Evolutionary conservation across 2,113 vertebrate genomes (phyloP), one percentile per base, ranked within the genome.

Genomic region (Pedionomus torquatus): DNA sequence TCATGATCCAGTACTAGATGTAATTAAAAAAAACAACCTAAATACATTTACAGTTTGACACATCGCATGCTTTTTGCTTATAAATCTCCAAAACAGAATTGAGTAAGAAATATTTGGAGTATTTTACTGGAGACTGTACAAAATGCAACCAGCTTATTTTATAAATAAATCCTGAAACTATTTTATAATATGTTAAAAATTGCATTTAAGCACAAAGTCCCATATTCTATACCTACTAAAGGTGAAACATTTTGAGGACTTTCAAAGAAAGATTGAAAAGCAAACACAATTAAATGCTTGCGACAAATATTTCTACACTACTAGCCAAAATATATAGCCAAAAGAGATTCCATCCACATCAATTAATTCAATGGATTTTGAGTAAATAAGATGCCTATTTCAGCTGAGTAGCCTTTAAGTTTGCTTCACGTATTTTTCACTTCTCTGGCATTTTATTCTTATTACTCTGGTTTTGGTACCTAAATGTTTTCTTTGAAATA

Each of bases 141-240:
- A 70, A 65, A 87, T 19, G 11, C 12, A 77, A 55, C 11, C 10
- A 44, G 26, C 24, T 74, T 52, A 26, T 1, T 70, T 65, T 10
- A 43, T 12, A 72, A 77, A 77, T 52, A 52, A 80, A 77, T 60
- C 7, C 19, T 35, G 41, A 76, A 64, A 44, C 8, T 28, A 28
- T 58, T 63, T 26, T 7, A 41, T 41, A 51, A 4, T 35, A n/a
- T 17, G 44, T 78, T 17, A 1, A 2, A 35, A 57, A 17, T 9
- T 9, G 2, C 10, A 39, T 49, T 84, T 49, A 23, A 63, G 43
- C 35, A 17, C 43, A 8, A 77, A 60, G 4, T 63, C 9, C 3
- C 3, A 2, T 39, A 2, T 18, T 30, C 15, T 30, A 0, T 13
- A 54, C 39, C 28, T 74, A 37, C 28, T 39, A 20, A 43, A n/a